Percentiles rank a stretch among this genome's conserved stretches.
phyloP scores from a whole-genome alignment of 2,797 vertebrate species.

The Melanogrammus aeglefinus region DNA sequence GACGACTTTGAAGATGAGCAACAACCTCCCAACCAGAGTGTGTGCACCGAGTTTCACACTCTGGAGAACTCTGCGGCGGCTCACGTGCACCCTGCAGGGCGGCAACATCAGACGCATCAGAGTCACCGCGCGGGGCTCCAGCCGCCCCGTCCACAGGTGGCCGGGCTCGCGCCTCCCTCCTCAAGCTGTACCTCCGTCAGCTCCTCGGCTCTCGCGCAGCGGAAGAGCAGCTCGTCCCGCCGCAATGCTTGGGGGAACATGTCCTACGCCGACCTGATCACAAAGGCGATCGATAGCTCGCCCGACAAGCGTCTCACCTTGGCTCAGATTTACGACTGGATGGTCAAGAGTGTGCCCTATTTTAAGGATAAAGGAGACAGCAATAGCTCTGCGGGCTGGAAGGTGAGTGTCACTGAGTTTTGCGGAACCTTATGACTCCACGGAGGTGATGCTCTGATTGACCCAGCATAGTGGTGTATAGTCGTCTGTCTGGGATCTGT shows the following conservation, averaged over 20 bases:
- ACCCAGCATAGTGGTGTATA: too few species aligned
- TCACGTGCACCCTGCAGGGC: constrained; percentile 50
- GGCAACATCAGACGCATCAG: constrained; percentile 2
- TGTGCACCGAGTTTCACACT: constrained; percentile 77
- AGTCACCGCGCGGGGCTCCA: constrained; percentile 60
- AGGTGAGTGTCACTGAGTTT: constrained; percentile 74
- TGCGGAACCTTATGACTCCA: constrained; percentile 16
- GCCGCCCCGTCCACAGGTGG: constrained; percentile 74
- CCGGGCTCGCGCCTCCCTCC: constrained; percentile 69
- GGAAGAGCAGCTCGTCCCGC: constrained; percentile 93
- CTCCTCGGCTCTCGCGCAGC: constrained; percentile 73
- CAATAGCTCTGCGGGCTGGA: constrained; percentile 97
- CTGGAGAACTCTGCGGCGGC: constrained; percentile 71
- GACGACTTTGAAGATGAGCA: constrained; percentile 76
- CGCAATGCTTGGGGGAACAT: constrained; percentile 98
- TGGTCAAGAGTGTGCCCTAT: constrained; percentile 96
- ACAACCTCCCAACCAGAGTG: constrained; percentile 45
- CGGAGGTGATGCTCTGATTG: too few species aligned
- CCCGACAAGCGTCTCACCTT: constrained; percentile 94
- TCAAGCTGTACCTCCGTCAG: constrained; percentile 40
- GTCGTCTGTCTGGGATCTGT: too few species aligned
- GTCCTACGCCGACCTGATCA: constrained; percentile 98
- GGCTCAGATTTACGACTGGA: constrained; percentile 98
- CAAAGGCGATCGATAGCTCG: constrained; percentile 94
- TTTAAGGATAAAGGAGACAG: constrained; percentile 99